Base-by-base conservation (phyloP, 2,888 invertebrate species). In the Orchestes rusci region DNA sequence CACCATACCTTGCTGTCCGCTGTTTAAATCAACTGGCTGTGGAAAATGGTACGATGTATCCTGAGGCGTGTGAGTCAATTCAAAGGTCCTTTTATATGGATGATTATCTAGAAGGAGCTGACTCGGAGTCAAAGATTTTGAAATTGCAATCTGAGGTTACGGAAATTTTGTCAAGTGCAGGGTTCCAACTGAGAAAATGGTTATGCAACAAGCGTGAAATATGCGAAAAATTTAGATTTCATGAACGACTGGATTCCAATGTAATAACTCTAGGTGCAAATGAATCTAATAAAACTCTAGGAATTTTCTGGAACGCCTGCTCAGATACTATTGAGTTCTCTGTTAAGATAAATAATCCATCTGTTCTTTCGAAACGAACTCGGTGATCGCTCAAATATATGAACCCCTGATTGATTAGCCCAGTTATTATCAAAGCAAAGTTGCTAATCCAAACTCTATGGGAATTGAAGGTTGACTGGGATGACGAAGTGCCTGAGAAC, bases 401-500 rank as follows among this genome's bases (percentile, higher is more conserved):
- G 50, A 52, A 31, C 50, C 52, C 3, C 27, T 52, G 52, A 3
- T 19, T 51, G 2, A 38, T 51, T 17, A 38, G 32, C 7, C 50
- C 46, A 10, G 39, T 48, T 1, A 38, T 51, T 18, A 39, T 53
- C 1, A 29, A 17, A 2, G 46, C 18, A 8, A 51, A 53, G 43
- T 23, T 49, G 3, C 30, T 51, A 2, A 53, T 51, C 48, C 48
- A 49, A 29, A 39, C 35, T 20, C 13, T 51, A 7, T 51, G 53
- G 53, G 3, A 35, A 13, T 4, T 13, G 10, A 39, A 48, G 37
- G 16, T 48, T 2, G 30, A 35, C 28, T 53, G 50, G 50, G 48
- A 53, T 20, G 29, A 36, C 2, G 5, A 30, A 27, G 16, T 38
- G 16, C 7, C 12, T 20, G 13, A 20, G 7, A 2, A 28, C 3